Evolutionary conservation across 2,113 vertebrate genomes (phyloP).

Genomic region (Pongo abelii): DNA sequence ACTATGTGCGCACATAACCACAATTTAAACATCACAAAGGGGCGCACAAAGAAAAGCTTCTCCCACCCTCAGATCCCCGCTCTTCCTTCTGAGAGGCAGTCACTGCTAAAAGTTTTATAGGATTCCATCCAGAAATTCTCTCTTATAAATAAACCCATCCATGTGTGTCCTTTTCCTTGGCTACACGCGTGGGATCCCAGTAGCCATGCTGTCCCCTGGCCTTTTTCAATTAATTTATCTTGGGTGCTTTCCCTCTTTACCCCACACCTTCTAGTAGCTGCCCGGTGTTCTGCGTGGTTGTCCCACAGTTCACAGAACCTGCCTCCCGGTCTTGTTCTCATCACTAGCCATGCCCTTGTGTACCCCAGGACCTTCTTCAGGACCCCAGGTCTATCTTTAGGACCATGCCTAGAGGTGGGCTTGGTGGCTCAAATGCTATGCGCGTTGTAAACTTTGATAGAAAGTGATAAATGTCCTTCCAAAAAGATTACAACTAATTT

Average conservation of each 20-base stretch:
- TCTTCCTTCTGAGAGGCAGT: not conserved
- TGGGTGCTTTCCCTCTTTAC: not conserved
- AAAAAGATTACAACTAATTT: conserved; percentile 15
- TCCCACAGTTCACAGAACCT: not conserved
- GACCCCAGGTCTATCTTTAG: not conserved
- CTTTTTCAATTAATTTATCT: not conserved
- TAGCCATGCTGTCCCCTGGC: not conserved
- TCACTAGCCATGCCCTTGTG: not conserved
- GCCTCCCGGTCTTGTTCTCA: not conserved
- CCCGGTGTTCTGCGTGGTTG: not conserved
- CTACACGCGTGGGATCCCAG: not conserved
- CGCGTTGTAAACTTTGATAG: not conserved
- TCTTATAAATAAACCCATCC: not conserved
- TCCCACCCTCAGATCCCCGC: not conserved
- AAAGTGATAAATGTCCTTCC: not conserved
- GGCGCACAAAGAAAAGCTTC: not conserved
- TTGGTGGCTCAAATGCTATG: not conserved
- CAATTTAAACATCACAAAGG: not conserved
- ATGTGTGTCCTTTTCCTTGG: not conserved
- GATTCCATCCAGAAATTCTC: not conserved
- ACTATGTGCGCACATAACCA: not conserved
- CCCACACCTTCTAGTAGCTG: not conserved
- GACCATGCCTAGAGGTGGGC: not conserved
- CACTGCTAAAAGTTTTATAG: not conserved
- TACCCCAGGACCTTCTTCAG: not conserved